Evolutionary conservation across 1,140 invertebrate species (phyloP).

Genomic region (Subanguina moxae): DNA sequence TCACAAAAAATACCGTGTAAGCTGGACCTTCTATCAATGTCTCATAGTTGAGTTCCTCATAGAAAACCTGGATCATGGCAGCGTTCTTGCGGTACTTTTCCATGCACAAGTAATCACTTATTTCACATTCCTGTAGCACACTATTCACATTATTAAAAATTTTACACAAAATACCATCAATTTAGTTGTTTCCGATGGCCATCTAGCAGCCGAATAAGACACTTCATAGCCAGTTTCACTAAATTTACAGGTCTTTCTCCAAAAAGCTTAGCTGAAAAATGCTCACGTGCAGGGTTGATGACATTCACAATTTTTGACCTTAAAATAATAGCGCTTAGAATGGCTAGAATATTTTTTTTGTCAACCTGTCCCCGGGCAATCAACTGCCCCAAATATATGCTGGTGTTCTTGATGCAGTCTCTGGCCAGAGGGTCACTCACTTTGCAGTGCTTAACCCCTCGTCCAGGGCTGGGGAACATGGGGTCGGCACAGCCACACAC

Average conservation of each 20-base stretch:
- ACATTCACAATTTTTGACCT: constrained; percentile 43
- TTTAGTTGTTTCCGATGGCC: constrained; percentile 58
- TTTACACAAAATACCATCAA: constrained; percentile 24
- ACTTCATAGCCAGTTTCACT: constrained; percentile 59
- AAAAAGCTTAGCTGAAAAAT: neutral
- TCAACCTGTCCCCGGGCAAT: constrained; percentile 48
- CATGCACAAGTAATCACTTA: constrained; percentile 52
- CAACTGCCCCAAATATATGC: constrained; percentile 42
- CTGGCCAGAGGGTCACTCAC: constrained; percentile 48
- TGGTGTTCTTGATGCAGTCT: constrained; percentile 57
- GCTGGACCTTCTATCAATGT: constrained; percentile 53
- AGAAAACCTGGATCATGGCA: constrained; percentile 59
- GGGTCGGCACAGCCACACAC: constrained; percentile 57
- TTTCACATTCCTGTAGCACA: constrained; percentile 43
- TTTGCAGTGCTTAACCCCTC: constrained; percentile 30
- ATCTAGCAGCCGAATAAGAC: constrained; percentile 56
- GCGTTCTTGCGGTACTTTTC: constrained; percentile 58
- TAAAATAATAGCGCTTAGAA: too few relatives aligned
- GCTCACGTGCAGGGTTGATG: constrained; percentile 57
- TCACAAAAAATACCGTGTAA: constrained; percentile 37
- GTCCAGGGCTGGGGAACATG: constrained; percentile 32
- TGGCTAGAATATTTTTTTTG: neutral
- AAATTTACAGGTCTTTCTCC: constrained; percentile 8
- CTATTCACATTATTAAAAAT: constrained; percentile 27
- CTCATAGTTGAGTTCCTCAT: constrained; percentile 58